Evolutionary conservation across 2,888 invertebrate species (phyloP), one percentile per base, ranked within the genome.

Genomic region (Yponomeuta cagnagella): DNA sequence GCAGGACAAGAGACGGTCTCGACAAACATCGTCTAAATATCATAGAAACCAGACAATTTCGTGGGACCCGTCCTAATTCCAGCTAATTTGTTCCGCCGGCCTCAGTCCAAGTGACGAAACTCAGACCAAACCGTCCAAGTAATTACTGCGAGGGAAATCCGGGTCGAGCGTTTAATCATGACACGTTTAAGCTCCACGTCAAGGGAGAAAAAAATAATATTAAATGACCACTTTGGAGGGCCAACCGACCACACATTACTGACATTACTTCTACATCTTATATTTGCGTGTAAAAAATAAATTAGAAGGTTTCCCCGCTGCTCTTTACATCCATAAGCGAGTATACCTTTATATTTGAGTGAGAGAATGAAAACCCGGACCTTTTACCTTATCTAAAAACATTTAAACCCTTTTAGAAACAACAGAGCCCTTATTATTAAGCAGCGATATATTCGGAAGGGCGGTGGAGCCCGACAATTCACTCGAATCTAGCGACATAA

Each of bases 71-170:
- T 72, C 77, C 76, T 79, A 80, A 81, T 79, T 81, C 78, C 74
- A 76, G 77, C 79, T 77, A 79, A 83, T 82, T 82, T 78, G 74
- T 72, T 76, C 72, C 75, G 74, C 71, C 74, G 78, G 78, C 75
- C 74, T 74, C 73, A 72, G 72, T 74, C 73, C 76, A 73, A 74
- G 72, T 73, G 73, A 37, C 63, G 68, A 72, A 70, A 64, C 70
- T 64, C 74, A 75, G 77, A 77, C 74, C 71, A 77, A 76, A 81
- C 77, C 79, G 82, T 79, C 79, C 77, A 78, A 82, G 79, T 82
- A 82, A 85, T 83, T 83, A 84, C 78, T 77, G 77, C 72, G 73
- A 73, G 72, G 70, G 71, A 78, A 79, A 82, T 79, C 78, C 78
- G 76, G 71, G 73, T 71, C 72, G 72, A 72, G 71, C 72, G 72